These are phyloP conservation scores for Drosophila prostipennis DNA, from an alignment of 2,888 invertebrate species.

Conservation along the genomic window DNA sequence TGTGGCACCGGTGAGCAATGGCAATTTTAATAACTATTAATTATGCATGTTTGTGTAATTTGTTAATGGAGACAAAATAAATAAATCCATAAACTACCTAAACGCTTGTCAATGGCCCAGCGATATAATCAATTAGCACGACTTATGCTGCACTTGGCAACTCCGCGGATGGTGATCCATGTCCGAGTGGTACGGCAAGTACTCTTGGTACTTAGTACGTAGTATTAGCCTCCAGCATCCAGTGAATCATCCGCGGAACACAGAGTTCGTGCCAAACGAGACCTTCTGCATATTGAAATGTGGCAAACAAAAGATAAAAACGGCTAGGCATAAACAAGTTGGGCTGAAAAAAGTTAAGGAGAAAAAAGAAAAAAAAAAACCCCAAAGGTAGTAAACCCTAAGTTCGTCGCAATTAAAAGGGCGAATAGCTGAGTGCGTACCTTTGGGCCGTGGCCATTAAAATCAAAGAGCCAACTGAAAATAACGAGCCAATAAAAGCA, in stretches of 20 bases:
- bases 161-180: constrained; percentile 28
- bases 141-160: constrained; percentile 75
- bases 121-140: constrained; percentile 78
- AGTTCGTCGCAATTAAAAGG: constrained; percentile 68
- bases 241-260: constrained; percentile 64
- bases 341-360: not conserved
- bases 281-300: constrained; percentile 71
- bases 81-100: constrained; percentile 37
- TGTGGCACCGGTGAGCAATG: constrained; percentile 39
- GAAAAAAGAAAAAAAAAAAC: not conserved
- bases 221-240: constrained; percentile 49
- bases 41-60: constrained; percentile 74
- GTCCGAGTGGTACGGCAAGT: constrained; percentile 48
- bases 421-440: constrained; percentile 59
- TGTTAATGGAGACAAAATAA: constrained; percentile 40
- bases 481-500: constrained; percentile 76
- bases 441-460: constrained; percentile 41
- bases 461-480: constrained; percentile 50
- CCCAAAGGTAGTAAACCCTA: constrained; percentile 43
- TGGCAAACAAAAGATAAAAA: constrained; percentile 14
- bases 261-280: constrained; percentile 74
- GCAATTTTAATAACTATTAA: constrained; percentile 70
- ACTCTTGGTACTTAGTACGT: constrained; percentile 14
- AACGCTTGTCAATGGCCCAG: constrained; percentile 66
- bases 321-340: constrained; percentile 6